Conservation (phyloP, 2,113 vertebrate species). For the Lagopus muta region DNA sequence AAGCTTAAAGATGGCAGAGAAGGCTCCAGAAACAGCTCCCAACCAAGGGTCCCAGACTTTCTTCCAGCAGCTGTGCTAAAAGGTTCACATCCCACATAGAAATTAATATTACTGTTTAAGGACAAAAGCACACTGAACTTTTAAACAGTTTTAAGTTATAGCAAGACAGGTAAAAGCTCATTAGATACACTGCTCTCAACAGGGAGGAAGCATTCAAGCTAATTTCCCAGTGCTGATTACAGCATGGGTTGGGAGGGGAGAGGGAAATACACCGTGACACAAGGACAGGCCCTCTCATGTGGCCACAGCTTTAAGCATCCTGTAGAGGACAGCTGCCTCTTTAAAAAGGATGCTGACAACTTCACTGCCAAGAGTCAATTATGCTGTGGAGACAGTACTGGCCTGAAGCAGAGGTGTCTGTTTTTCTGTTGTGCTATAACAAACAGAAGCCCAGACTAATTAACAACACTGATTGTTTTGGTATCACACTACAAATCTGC, state of each 20-base stretch:
- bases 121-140: background rate
- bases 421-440: background rate
- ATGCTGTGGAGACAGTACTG: background rate
- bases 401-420: background rate
- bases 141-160: background rate
- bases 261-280: background rate
- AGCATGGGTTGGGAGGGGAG: background rate
- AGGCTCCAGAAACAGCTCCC: background rate
- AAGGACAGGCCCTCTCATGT: background rate
- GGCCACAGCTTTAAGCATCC: background rate
- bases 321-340: background rate
- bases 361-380: background rate
- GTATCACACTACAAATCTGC: background rate
- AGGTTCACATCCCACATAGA: background rate
- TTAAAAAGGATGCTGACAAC: background rate
- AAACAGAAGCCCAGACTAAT: background rate
- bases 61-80: background rate
- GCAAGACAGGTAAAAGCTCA: background rate
- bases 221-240: background rate
- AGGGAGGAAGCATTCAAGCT: background rate
- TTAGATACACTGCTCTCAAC: background rate
- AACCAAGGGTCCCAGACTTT: background rate
- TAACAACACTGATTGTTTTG: background rate
- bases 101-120: background rate
- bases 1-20: slow-evolving; percentile 23